phyloP scores from a whole-genome alignment of 2,113 vertebrate genomes.

The Pteronura brasiliensis region DNA sequence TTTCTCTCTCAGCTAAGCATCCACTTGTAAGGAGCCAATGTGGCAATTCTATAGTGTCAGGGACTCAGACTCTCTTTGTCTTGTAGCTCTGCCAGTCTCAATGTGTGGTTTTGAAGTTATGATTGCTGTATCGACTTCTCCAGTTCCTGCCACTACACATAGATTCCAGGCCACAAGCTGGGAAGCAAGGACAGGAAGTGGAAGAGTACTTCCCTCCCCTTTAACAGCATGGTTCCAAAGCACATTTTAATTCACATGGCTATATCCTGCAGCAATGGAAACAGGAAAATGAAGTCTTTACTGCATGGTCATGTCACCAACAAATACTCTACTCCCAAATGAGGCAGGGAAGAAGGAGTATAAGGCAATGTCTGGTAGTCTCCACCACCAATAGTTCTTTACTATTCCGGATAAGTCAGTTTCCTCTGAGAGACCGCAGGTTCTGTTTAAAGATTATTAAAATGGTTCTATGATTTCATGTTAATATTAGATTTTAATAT shows the following conservation, averaged over 20 bases:
- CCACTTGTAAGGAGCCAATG: background rate
- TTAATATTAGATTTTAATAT: background rate
- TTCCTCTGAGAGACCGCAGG: background rate
- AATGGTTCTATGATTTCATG: background rate
- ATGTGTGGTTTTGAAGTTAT: background rate
- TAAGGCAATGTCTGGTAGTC: background rate
- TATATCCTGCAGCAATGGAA: background rate
- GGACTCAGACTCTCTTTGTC: background rate
- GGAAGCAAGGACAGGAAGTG: background rate
- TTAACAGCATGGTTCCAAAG: background rate
- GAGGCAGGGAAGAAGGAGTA: background rate
- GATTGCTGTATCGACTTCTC: background rate
- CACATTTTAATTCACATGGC: background rate
- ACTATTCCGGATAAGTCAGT: background rate
- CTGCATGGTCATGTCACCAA: background rate
- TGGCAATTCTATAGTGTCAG: background rate
- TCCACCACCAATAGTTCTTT: background rate
- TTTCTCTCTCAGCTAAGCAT: background rate
- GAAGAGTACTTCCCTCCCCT: background rate
- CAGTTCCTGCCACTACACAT: background rate
- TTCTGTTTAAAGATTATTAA: constrained; percentile 7
- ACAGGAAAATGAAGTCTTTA: background rate
- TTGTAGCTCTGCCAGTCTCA: background rate
- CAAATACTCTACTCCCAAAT: background rate
- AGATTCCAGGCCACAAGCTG: background rate